These are phyloP conservation scores for Zaprionus gabonicus DNA, from an alignment of 1,140 invertebrate genomes.

Conservation along the genomic window DNA sequence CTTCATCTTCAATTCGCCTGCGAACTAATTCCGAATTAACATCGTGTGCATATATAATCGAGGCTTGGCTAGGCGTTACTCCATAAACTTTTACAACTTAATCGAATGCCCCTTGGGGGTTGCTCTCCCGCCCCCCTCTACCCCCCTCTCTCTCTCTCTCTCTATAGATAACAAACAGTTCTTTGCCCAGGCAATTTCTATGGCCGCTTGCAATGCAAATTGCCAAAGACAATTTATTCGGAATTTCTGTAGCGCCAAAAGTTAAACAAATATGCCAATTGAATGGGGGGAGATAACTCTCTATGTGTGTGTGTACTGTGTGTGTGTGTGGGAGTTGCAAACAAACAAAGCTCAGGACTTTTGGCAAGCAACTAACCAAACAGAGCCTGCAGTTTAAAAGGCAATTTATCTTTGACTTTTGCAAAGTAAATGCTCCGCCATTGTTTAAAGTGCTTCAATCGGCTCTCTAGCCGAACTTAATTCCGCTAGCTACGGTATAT, in stretches of 20 bases:
- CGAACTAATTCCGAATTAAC: constrained; percentile 29
- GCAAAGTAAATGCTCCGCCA: constrained; percentile 72
- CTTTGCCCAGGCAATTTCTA: constrained; percentile 17
- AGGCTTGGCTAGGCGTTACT: constrained; percentile 5
- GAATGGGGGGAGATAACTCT: constrained; percentile 30
- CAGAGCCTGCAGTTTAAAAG: constrained; percentile 76
- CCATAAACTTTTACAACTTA: constrained; percentile 26
- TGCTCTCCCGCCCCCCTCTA: background rate
- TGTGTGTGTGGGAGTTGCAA: constrained; percentile 42
- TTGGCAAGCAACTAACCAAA: constrained; percentile 61
- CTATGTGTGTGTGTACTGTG: background rate
- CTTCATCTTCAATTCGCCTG: background rate
- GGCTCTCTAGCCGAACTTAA: constrained; percentile 20
- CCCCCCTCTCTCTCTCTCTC: background rate
- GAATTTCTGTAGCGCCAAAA: constrained; percentile 69
- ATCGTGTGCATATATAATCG: background rate
- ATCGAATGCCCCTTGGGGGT: background rate
- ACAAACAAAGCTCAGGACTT: constrained; percentile 69
- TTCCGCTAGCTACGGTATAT: background rate
- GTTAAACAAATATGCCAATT: constrained; percentile 81
- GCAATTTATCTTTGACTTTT: constrained; percentile 81
- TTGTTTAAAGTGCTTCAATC: constrained; percentile 75
- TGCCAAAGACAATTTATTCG: constrained; percentile 78
- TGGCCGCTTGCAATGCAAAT: constrained; percentile 69
- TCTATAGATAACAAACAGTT: constrained; percentile 24